These are phyloP conservation scores for Ganaspis brasiliensis DNA, from an alignment of 2,888 invertebrate genomes.

Conservation along the genomic window DNA sequence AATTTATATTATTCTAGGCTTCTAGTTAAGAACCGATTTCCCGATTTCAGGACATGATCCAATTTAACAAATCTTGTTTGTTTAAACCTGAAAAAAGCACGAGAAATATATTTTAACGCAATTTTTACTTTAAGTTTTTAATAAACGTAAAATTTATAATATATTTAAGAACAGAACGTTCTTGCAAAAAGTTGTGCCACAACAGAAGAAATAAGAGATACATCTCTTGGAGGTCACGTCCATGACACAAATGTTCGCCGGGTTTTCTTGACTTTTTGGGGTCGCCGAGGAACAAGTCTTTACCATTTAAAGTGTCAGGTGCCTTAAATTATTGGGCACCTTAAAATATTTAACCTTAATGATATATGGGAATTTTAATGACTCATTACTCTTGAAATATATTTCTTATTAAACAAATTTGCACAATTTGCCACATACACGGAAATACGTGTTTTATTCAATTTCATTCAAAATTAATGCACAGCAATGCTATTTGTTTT, in stretches of 20 bases:
- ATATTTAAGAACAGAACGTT: too few relatives aligned
- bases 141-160: background rate
- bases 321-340: background rate
- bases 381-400: background rate
- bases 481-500: too few relatives aligned
- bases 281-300: conserved; percentile 6
- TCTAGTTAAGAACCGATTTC: too few relatives aligned
- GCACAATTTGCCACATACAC: background rate
- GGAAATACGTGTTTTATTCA: too few relatives aligned
- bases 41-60: too few relatives aligned
- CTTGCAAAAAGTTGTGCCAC: background rate
- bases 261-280: conserved; percentile 13
- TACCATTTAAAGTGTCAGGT: background rate
- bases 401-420: background rate
- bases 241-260: conserved; percentile 58
- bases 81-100: too few relatives aligned
- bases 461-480: too few relatives aligned
- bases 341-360: conserved; percentile 1
- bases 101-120: too few relatives aligned
- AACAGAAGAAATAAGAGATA: conserved; percentile 37
- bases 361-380: background rate
- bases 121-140: background rate
- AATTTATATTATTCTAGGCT: too few relatives aligned
- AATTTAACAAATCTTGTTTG: too few relatives aligned
- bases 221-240: conserved; percentile 54